Evolutionary conservation across 1,140 invertebrate genomes (phyloP), one percentile per base, ranked within the genome.

Genomic region (Cyrtorhinus lividipennis): DNA sequence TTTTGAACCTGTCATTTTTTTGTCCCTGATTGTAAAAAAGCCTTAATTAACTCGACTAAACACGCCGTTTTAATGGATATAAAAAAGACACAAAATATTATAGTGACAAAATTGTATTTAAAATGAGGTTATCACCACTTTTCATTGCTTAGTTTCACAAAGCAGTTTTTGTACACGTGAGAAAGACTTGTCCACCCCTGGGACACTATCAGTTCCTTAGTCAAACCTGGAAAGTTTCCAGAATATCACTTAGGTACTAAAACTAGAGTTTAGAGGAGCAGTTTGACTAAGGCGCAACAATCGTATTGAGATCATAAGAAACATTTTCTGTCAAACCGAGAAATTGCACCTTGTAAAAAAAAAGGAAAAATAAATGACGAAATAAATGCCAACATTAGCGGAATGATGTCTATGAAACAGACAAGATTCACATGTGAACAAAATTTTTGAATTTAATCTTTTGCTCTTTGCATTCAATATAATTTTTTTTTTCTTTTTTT

Each of bases 111-210:
- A 65, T 59, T 61, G 48, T 62, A 63, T 63, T 65, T 65, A 65
- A 65, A 62, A 62, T 61, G 64, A 63, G 64, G 64, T 65, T 65
- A 65, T 65, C 64, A 65, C 64, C 64, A 62, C 30, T 65, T 65
- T 65, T 65, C 64, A 65, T 65, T 65, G 64, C 64, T 65, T 65
- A 60, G 45, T 63, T 63, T 22, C 58, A 59, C 15, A 44, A 65
- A 65, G 45, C 25, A 25, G 2, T 38, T 64, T n/a, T 63, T 57
- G 53, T 58, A 57, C 24, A 58, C 27, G 24, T 46, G 56, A 63
- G 56, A 63, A 63, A 58, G 48, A 63, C 63, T 24, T 64, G 63
- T 64, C 63, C 63, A 64, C 18, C 63, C 63, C 63, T 48, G 63
- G 63, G 59, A 60, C 57, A 22, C 38, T 22, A 15, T 45, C 15